Evolutionary conservation across 1,140 invertebrate genomes (phyloP), one percentile per base, ranked within the genome.

Genomic region (Aphelenchoides fujianensis): DNA sequence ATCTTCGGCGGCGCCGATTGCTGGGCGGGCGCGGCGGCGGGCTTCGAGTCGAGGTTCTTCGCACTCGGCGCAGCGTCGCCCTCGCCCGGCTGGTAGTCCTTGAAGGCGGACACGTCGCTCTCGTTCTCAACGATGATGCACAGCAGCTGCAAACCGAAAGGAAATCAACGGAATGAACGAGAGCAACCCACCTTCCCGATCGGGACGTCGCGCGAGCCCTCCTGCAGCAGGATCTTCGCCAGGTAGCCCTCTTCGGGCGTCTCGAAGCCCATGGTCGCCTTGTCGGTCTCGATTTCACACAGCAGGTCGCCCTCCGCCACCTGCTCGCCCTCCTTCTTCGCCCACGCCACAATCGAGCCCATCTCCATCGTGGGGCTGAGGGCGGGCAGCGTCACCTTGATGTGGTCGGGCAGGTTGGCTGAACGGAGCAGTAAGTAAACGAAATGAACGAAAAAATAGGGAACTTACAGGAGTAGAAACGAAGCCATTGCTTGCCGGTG

Each of bases 191-290:
- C 87, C 82, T 90, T 90, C 77, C 90, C 90, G 73, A 91, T 85
- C n/a, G 89, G 89, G 34, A 92, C 86, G 85, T 91, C 90, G 84
- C 90, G 90, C 0, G 87, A 83, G 3, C 90, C 90, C 63, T 87
- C 90, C n/a, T 88, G 84, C 30, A 91, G 82, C 3, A 98, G 72
- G 79, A 99, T 97, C 85, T 96, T 98, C 2, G 97, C 97, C 66
- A 99, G 85, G 85, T 92, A 98, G 28, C 95, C 95, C 87, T 98
- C 96, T 84, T 98, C 96, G 0, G 94, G 94, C 3, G 95, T 97
- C 87, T 99, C 97, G 87, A 99, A 98, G 0, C 94, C 97, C 95
- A 99, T 99, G 0, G 95, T 98, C 0, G 97, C 96, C 87, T 99
- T 99, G 82, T 99, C 97, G 2, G 97, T 99, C 88, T 99, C 96